Base-by-base conservation (phyloP, 2,797 vertebrate species). In the Sphaeramia orbicularis region DNA sequence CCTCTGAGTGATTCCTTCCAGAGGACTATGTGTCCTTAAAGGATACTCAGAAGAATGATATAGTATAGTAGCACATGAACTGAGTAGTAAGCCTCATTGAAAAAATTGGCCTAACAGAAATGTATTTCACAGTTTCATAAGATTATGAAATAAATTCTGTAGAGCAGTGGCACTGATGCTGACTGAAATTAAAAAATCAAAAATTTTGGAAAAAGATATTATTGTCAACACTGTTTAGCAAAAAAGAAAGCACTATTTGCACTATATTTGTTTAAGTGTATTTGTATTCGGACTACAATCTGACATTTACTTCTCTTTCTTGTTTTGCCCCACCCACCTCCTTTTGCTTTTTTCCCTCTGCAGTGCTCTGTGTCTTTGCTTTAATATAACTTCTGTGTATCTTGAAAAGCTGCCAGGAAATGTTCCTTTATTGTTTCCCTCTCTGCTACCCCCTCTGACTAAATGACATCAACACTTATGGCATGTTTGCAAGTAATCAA, bases 371-470 rank as follows among this genome's bases (percentile, higher is more conserved):
- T 84, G 72, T 80, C 71, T 86, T 72, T 73, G 67, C 79, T 79
- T 79, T 83, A 80, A 73, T 71, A 84, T 69, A 90, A 88, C 91
- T 88, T 80, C 77, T 74, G 73, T 84, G 79, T 74, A 71, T 85
- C 65, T 87, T 89, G 84, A 85, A 81, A 87, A 74, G 75, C 81
- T 80, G 72, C 83, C 84, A 88, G 65, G 54, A 85, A 86, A 83
- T 42, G 56, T 76, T 80, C 71, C 71, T 76, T 83, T 61, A 74
- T 70, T 73, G 65, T 82, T 85, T 76, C 78, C 49, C 58, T 85
- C 74, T 64, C 74, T 65, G 45, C 79, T 74, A 56, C 64, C 56
- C 74, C 72, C 61, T 40, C 15, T 47, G 65, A 83, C 75, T 76
- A 83, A 86, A 85, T 85, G 85, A 87, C 87, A 80, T 76, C 71